Conservation (phyloP, 2,888 invertebrate genomes). For the Himalopsyche japonica region DNA sequence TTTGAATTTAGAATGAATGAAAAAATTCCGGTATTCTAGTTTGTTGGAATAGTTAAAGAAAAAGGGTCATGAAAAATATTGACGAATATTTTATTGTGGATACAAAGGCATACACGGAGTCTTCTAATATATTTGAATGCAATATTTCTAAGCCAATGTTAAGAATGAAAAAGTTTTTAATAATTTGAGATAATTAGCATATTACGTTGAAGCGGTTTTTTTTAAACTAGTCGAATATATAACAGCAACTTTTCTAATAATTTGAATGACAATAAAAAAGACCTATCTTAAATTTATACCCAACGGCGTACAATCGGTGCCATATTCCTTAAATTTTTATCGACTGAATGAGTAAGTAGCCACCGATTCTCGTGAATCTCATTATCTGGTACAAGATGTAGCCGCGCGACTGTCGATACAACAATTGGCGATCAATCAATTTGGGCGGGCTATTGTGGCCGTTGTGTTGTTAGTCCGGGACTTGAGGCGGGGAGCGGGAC, state of each 20-base stretch:
- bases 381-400: constrained; percentile 11
- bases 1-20: no score
- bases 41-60: no score
- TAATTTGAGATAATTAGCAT: no score
- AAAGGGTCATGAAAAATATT: no score
- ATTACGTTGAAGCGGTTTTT: no score
- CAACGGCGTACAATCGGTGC: background rate
- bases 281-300: no score
- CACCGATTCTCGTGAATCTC: constrained; percentile 2
- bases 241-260: background rate
- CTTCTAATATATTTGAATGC: no score
- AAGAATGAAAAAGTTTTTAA: no score
- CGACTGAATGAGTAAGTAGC: background rate
- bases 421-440: constrained; percentile 32
- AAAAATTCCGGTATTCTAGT: no score
- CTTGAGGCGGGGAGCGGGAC: background rate
- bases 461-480: background rate
- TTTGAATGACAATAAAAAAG: background rate
- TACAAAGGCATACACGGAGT: no score
- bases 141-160: no score
- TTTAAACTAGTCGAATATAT: background rate
- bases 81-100: no score
- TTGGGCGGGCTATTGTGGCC: background rate
- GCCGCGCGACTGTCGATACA: constrained; percentile 24
- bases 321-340: background rate